These are phyloP conservation scores for Cryptotis parvus DNA, from an alignment of 2,113 vertebrate genomes.

Conservation along the genomic window DNA sequence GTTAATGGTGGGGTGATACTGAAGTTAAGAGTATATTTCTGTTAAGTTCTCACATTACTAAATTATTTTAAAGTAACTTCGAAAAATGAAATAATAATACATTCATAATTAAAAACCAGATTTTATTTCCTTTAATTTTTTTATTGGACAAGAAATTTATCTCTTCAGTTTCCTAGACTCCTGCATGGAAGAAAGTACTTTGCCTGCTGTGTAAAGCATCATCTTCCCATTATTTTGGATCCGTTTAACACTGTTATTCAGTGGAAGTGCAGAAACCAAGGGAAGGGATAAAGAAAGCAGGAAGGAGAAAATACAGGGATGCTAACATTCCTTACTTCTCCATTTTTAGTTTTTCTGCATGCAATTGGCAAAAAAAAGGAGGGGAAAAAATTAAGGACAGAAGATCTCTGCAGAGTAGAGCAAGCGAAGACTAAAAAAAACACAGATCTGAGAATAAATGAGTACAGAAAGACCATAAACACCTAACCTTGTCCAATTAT, in stretches of 20 bases:
- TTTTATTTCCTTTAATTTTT: not conserved
- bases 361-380: not conserved
- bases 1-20: not conserved
- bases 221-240: not conserved
- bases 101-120: not conserved
- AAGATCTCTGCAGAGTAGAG: too few species aligned
- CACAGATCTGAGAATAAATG: too few species aligned
- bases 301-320: accelerated
- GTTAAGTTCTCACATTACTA: not conserved
- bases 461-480: not conserved
- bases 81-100: not conserved
- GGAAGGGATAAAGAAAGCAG: too few species aligned
- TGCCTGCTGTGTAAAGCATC: too few species aligned
- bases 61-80: not conserved
- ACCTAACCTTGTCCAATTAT: not conserved
- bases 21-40: not conserved
- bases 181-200: not conserved
- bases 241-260: too few species aligned
- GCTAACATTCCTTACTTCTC: accelerated
- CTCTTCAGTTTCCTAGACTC: not conserved
- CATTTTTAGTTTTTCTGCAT: not conserved
- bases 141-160: not conserved
- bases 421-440: too few species aligned
- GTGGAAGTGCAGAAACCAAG: not conserved
- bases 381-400: too few species aligned